phyloP scores from a whole-genome alignment of 2,113 vertebrate species.

The Carassius carassius region DNA sequence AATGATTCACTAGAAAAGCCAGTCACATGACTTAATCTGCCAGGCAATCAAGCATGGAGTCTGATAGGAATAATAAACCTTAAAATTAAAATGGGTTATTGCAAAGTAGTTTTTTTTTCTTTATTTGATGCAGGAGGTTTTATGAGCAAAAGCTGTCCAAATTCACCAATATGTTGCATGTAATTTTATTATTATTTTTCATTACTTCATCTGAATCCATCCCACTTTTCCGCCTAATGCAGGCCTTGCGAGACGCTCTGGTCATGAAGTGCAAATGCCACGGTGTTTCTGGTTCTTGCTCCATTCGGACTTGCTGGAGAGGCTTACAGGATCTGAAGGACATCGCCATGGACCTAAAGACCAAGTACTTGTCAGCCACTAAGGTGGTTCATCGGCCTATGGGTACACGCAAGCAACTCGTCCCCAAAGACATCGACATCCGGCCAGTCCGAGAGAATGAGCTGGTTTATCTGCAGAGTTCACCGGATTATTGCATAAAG shows the following conservation, averaged over 20 bases:
- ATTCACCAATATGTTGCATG: neutral
- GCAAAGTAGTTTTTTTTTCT: neutral
- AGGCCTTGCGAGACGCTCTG: constrained; percentile 88
- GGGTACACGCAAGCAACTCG: constrained; percentile 95
- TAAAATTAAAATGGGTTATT: neutral
- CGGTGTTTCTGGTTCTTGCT: constrained; percentile 97
- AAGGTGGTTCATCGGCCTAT: constrained; percentile 93
- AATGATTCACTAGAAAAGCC: neutral
- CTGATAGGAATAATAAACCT: too few relatives aligned
- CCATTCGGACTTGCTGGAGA: constrained; percentile 97
- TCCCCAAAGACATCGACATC: constrained; percentile 98
- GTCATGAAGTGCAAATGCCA: constrained; percentile 99
- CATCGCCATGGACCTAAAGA: constrained; percentile 93
- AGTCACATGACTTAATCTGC: neutral
- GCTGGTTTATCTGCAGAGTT: constrained; percentile 96
- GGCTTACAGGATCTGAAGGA: constrained; percentile 92
- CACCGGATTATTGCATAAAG: constrained; percentile 91
- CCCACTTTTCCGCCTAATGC: neutral
- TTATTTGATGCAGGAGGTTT: neutral
- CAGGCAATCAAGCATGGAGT: neutral
- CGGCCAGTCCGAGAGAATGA: constrained; percentile 92
- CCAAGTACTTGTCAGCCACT: constrained; percentile 93
- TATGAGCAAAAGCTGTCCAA: neutral
- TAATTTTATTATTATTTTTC: neutral
- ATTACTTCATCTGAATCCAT: neutral